Base-by-base conservation (phyloP, 2,888 invertebrate species). In the Nebria brevicollis region DNA sequence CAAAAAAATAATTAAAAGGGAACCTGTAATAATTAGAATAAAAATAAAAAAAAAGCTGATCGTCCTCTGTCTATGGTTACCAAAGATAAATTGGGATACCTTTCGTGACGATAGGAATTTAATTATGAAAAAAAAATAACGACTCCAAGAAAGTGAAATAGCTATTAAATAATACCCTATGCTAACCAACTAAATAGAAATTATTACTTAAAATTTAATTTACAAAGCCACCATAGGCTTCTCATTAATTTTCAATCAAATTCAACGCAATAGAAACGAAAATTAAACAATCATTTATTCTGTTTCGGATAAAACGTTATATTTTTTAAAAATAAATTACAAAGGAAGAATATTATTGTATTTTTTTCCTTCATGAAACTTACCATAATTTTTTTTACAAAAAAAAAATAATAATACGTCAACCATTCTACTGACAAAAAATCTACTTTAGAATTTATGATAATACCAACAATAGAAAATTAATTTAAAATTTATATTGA, bases 21-120 rank as follows among this genome's bases (percentile, higher is more conserved):
- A 81, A 77, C 77, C 66, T 77, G 73, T 77, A 76, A 81, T 81
- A 81, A 81, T 81, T 81, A 81, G 72, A 81, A 72, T 77, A 81
- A 77, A 81, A 81, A 81, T 81, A 81, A 77, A 20, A 20, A 20
- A 20, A 20, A 20, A 20, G 20, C 20, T 20, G 20, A 20, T 20
- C 20, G 20, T 20, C 20, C 20, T 20, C 1, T 20, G 20, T 20
- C 20, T 20, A 20, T 1, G 20, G 20, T 20, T 20, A 20, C 20
- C 20, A 20, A 20, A 20, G 20, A 20, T 20, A 20, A 20, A 20
- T 20, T 20, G 20, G 20, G 20, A 20, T 20, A 20, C 20, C 74
- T 79, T 78, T 78, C 78, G 66, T 43, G 10, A 43, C 68, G 66
- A 66, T 75, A 79, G 79, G 75, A 79, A 79, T 75, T 74, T 74